Evolutionary conservation across 2,113 vertebrate species (phyloP), one percentile per base, ranked within the genome.

Genomic region (Sapayoa aenigma): DNA sequence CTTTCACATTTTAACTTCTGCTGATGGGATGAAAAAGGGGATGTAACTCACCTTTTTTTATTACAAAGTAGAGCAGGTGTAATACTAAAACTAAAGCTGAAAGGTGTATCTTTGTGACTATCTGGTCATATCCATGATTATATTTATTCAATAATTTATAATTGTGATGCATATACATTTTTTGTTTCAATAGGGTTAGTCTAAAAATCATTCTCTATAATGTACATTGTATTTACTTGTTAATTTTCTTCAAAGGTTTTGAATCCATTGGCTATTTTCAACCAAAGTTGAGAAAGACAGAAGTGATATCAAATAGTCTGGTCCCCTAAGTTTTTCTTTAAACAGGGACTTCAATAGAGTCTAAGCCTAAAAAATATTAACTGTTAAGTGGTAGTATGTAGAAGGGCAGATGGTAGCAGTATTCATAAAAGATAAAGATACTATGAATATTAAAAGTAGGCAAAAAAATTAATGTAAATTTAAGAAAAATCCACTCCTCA

Each of bases 51-150:
- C 11, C 23, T 42, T 7, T 12, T 12, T 72, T 80, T 55, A 81
- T 22, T 23, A 66, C 1, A 0, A 87, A 84, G 9, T 2, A 79
- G 5, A 88, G 30, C 12, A 59, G 24, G 18, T 66, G 17, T 80
- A 19, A 62, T 53, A 67, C 8, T 42, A 77, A 80, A 88, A 77
- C 15, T 50, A 78, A 74, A 77, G 52, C 42, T 55, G 53, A 63
- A 4, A 87, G 39, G 12, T 41, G 59, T 8, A 4, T 49, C 37
- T 46, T 47, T 33, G 14, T 53, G 11, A 12, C 17, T 42, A 50
- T 42, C 56, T 24, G 22, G 0, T 3, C 33, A 22, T 9, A 56
- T 14, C 33, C 16, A n/a, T 14, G 2, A 58, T 33, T 23, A 6
- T 46, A 72, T 60, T 94, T 47, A 56, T 52, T 59, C 7, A 60